Base-by-base conservation (phyloP, 30 jellyfish, hydroid and myxozoan species). In the Aurelia sp. region DNA sequence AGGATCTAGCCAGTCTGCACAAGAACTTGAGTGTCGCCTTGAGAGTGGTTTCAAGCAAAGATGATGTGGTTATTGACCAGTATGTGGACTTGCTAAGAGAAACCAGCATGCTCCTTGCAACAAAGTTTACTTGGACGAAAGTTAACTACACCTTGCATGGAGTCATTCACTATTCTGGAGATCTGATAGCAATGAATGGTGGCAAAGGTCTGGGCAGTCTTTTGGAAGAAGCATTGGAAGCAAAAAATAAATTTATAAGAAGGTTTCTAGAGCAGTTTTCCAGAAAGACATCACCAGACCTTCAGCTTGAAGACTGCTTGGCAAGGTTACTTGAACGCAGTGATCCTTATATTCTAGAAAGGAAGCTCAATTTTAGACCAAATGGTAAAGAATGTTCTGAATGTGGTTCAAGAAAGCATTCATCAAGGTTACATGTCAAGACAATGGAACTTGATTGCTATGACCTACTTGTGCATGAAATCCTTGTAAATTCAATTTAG, bases 121-220 rank as follows among this genome's bases (percentile, higher is more conserved):
- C 24, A 13, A 30, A 68, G 8, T 68, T 68, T 38, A 21, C 59
- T 12, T 68, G 60, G 60, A 63, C 53, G 24, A 7, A 8, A 24
- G 62, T 68, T 20, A 68, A 68, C 19, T 24, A 68, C 80, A 68
- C 80, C 8, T 68, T 68, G 60, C 80, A 68, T 68, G 80, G 13
- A 48, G 30, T 12, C n/a, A 16, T 68, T 40, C 80, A 68, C 5
- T 63, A 68, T 68, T 24, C 61, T 38, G 61, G n/a, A 13, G 80
- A 22, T 3, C 27, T 68, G 60, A 68, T 68, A 17, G 9, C 19
- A 12, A 40, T 68, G 80, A 68, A 68, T 24, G 18, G 19, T 30
- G 80, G 80, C 24, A 8, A 68, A 6, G 27, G 80, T 38, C 27
- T 68, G 60, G 80, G 80, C n/a, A 4, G 61, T 13, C 40, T 24